Evolutionary conservation across 2,888 invertebrate species (phyloP), one percentile per base, ranked within the genome.

Genomic region (Metopia argyrocephala): DNA sequence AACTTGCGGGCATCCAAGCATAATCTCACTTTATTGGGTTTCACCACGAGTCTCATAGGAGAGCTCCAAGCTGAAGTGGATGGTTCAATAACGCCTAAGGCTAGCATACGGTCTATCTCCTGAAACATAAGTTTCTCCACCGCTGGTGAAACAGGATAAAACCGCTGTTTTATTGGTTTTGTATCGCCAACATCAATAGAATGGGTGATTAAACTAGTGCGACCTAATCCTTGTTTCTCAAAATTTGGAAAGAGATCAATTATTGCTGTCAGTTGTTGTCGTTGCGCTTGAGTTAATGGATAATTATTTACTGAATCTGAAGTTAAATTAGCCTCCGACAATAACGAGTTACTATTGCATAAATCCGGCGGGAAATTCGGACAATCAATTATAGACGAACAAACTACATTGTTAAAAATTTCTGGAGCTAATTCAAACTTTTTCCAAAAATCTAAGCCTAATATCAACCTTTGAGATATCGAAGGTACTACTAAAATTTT

Each of bases 21-120:
- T 5, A 79, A 28, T 0, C 82, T 52, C 1, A 73, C 59, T 21
- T 79, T 80, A 5, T 70, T 65, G 0, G 76, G 68, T 48, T 83
- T 83, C 6, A 68, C 23, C 0, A 71, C 74, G 2, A 82, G 20
- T 1, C 68, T 21, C 50, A 83, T 65, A 2, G 86, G 86, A 4
- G 85, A 86, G 9, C 85, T 84, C 87, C 87, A 88, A 0, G 85
- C 75, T 20, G 88, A 87, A 3, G 54, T 70, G 0, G 85, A 86
- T 2, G 78, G 82, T 54, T 88, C 87, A n/a, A 89, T 85, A 0
- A 89, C 83, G 3, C 83, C 86, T 2, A 84, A 69, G 0, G 52
- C 57, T 1, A 88, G 52, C 87, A 89, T 89, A 2, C 85, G 61
- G 18, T 88, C 68, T 18, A 68, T 46, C 23, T 68, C 56, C n/a